Conservation (phyloP, 2,113 vertebrate species). For the Caracal caracal region DNA sequence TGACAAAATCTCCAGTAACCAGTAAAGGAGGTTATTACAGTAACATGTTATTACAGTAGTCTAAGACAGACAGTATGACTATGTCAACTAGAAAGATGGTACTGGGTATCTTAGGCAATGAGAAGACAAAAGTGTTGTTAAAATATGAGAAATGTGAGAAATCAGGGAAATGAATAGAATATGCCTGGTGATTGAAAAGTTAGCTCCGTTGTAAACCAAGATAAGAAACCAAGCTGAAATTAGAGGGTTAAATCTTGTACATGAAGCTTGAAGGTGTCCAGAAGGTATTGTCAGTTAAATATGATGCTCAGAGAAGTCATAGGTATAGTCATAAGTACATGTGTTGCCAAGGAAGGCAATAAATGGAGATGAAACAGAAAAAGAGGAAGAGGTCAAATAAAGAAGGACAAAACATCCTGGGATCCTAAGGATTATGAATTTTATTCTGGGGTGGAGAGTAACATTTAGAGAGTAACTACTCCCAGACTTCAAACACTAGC, state of each 20-base stretch:
- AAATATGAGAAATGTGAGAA: background rate
- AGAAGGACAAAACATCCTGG: background rate
- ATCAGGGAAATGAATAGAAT: background rate
- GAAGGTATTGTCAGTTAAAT: background rate
- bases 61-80: background rate
- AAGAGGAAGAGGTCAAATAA: background rate
- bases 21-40: background rate
- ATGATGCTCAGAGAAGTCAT: background rate
- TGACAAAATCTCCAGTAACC: background rate
- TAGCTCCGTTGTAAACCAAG: background rate
- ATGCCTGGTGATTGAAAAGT: background rate
- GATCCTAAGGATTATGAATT: rapidly evolving
- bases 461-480: background rate
- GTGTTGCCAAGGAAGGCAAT: background rate
- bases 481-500: background rate
- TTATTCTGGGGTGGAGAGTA: background rate
- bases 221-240: background rate
- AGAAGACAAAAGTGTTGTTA: background rate
- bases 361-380: background rate
- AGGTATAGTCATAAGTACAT: too few relatives aligned
- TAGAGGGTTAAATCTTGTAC: background rate
- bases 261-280: background rate
- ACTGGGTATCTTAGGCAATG: background rate
- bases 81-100: background rate
- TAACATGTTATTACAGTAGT: background rate